Base-by-base conservation (phyloP, 2,797 vertebrate species). In the Numenius phaeopus region DNA sequence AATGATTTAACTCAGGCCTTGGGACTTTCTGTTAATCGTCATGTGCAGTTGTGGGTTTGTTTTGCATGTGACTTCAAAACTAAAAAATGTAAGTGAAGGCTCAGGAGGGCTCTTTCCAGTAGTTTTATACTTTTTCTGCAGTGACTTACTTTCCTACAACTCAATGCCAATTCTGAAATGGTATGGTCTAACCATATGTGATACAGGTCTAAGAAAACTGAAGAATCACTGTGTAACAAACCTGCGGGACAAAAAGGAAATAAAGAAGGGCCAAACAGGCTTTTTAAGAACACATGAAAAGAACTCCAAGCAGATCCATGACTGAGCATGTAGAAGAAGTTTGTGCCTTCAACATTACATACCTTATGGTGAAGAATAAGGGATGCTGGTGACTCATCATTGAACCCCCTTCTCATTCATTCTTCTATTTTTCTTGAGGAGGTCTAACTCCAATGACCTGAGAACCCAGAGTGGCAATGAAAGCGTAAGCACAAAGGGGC, bases 301-400 rank as follows among this genome's bases (percentile, higher is more conserved):
- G 44, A 46, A 77, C 4, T 39, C 20, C 17, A 64, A 75, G 15
- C 8, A 30, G n/a, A 57, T 30, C 13, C 18, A 47, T 61, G 37
- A 70, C 15, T 39, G 11, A 87, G 14, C 10, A 73, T 11, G 8
- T 58, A 14, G 30, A 71, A 87, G 32, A 67, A 88, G 71, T 59
- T 17, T 6, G 3, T 4, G 9, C 23, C 10, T n/a, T 30, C 34
- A 46, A 2, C 6, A 4, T 12, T 14, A 73, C 10, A 4, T 49
- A 24, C 5, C 4, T 54, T 54, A 17, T n/a, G 9, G 5, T n/a
- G 14, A 92, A 83, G 42, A 75, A 46, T 22, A 40, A 47, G 3
- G 10, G 21, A 46, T 58, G 5, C 5, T 65, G 5, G 9, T 55
- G 14, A 9, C 13, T 76, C 11, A 55, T 27, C 4, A 29, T 11